phyloP scores from a whole-genome alignment of 2,113 vertebrate genomes.

The Triplophysa rosa region DNA sequence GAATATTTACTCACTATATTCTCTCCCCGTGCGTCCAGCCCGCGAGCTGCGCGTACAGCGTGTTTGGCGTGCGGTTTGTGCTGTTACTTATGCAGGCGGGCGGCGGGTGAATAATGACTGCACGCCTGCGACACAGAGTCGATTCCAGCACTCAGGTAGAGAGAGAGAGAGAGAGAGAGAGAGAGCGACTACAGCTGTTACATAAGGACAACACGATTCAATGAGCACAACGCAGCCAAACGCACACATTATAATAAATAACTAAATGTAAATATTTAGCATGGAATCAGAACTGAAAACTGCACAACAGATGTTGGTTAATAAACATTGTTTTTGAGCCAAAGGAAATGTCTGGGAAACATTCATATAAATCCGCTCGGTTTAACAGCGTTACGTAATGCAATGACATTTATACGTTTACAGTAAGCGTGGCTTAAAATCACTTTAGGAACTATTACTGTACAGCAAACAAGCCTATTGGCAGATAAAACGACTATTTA shows the following conservation, averaged over 20 bases:
- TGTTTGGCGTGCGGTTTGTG: slow-evolving; percentile 5
- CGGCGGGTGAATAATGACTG: slow-evolving; percentile 49
- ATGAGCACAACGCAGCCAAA: slow-evolving; percentile 1
- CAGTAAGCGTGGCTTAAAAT: no score
- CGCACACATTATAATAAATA: slow-evolving; percentile 3
- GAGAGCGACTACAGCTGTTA: slow-evolving; percentile 42
- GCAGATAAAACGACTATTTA: not conserved
- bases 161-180: not conserved
- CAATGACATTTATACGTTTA: no score
- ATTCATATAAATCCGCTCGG: no score
- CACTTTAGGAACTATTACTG: no score
- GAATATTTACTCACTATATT: slow-evolving; percentile 49
- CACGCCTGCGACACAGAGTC: slow-evolving; percentile 20
- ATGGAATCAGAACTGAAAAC: not conserved
- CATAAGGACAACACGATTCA: slow-evolving; percentile 37
- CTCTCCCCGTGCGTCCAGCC: slow-evolving; percentile 5
- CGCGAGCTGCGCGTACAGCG: not conserved
- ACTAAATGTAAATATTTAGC: not conserved
- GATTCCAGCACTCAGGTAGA: slow-evolving; percentile 36
- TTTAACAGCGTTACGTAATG: no score
- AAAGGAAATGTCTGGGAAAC: no score
- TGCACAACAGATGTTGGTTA: not conserved
- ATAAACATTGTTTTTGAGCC: no score
- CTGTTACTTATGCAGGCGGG: slow-evolving; percentile 42
- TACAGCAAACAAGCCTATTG: slow-evolving; percentile 6